Conservation (phyloP, 2,797 vertebrate species). For the Pangasius macronema region DNA sequence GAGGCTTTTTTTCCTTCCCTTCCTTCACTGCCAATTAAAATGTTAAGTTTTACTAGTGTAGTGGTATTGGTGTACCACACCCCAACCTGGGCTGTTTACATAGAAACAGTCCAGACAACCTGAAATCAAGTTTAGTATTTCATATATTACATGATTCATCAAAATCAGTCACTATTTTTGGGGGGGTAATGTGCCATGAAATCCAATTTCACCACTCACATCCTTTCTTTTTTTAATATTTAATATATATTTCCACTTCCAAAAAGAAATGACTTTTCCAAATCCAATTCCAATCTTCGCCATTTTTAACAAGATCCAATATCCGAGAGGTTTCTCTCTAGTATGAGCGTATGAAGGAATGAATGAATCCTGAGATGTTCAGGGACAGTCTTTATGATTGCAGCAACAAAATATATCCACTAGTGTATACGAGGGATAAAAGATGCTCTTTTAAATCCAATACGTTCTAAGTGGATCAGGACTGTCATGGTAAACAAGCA, state of each 20-base stretch:
- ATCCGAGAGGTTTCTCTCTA: background rate
- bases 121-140: background rate
- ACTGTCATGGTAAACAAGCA: background rate
- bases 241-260: background rate
- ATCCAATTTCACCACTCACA: background rate
- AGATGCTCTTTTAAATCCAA: background rate
- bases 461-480: background rate
- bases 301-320: background rate
- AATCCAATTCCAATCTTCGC: no score
- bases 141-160: background rate
- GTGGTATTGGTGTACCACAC: background rate
- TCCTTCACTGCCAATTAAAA: no score
- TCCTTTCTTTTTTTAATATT: background rate
- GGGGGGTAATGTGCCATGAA: background rate
- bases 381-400: background rate
- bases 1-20: background rate
- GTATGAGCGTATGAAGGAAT: background rate
- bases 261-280: background rate
- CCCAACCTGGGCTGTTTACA: background rate
- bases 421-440: background rate
- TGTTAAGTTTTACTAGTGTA: background rate
- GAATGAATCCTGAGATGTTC: background rate
- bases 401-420: background rate
- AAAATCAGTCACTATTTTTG: background rate
- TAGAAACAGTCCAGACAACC: background rate